Evolutionary conservation across 1,140 invertebrate genomes (phyloP).

Genomic region (Propsilocerus akamusi): DNA sequence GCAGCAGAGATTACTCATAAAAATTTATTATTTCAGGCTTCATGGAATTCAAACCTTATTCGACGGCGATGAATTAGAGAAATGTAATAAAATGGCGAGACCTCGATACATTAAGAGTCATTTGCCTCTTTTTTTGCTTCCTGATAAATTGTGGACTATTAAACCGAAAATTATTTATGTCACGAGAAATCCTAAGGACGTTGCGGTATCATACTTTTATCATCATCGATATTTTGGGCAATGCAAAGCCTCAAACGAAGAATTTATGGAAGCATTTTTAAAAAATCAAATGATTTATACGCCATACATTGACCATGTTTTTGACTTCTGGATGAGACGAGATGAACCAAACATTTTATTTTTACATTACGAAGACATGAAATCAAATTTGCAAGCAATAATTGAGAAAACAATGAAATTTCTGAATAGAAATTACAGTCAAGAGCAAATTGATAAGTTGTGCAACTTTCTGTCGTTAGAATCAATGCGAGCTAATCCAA

Average conservation of each 20-base stretch:
- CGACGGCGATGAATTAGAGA: not conserved
- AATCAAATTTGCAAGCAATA: slow-evolving; percentile 35
- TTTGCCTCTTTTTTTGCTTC: slow-evolving; percentile 1
- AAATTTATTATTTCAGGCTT: not conserved
- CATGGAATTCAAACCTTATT: not conserved
- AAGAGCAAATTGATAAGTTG: slow-evolving; percentile 39
- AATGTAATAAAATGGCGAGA: not conserved
- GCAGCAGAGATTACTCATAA: no score
- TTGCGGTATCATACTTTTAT: slow-evolving; percentile 73
- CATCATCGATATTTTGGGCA: slow-evolving; percentile 47
- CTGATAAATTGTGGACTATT: slow-evolving; percentile 4
- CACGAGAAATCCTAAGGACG: slow-evolving; percentile 75
- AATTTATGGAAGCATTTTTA: slow-evolving; percentile 55
- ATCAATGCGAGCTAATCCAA: slow-evolving; percentile 39
- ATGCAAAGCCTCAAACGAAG: slow-evolving; percentile 44
- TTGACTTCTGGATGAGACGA: slow-evolving; percentile 41
- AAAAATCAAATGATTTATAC: slow-evolving; percentile 38
- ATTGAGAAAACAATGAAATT: slow-evolving; percentile 48
- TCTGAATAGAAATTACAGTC: slow-evolving; percentile 39
- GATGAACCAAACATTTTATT: slow-evolving; percentile 53
- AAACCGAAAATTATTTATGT: slow-evolving; percentile 49
- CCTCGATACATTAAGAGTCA: slow-evolving; percentile 6
- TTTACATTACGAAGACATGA: slow-evolving; percentile 66
- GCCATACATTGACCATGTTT: slow-evolving; percentile 43
- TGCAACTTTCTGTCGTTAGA: slow-evolving; percentile 50